These are phyloP conservation scores for Scolopax bukidnonensis DNA, from an alignment of 2,797 vertebrate species.

Conservation along the genomic window DNA sequence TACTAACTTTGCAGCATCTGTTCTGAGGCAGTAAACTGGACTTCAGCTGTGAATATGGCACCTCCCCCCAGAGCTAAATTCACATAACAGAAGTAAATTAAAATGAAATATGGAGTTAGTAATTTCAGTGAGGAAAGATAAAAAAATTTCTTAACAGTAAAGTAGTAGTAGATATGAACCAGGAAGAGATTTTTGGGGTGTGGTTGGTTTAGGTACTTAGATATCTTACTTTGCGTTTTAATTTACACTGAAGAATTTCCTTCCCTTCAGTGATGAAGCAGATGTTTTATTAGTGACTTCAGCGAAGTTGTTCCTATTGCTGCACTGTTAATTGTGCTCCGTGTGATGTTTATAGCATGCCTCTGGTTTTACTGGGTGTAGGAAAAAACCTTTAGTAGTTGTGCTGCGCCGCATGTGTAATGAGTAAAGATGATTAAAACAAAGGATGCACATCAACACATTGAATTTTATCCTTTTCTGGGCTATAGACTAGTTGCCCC, in stretches of 20 bases:
- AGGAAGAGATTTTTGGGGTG: background rate
- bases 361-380: background rate
- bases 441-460: background rate
- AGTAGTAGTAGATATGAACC: background rate
- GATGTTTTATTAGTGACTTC: background rate
- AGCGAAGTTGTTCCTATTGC: background rate
- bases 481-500: background rate
- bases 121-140: background rate
- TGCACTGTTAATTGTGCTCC: background rate
- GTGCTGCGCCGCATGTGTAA: background rate
- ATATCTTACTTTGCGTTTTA: background rate
- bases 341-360: background rate
- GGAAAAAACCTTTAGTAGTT: background rate
- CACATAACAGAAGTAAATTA: background rate
- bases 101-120: background rate
- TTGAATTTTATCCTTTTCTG: background rate
- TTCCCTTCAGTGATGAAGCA: background rate
- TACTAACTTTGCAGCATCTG: background rate
- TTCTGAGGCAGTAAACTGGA: background rate
- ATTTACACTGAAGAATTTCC: background rate
- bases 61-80: background rate
- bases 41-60: background rate
- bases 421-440: background rate
- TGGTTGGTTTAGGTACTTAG: background rate
- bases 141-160: background rate